Evolutionary conservation across 2,797 vertebrate genomes (phyloP).

Genomic region (Pseudomugil tenellus): DNA sequence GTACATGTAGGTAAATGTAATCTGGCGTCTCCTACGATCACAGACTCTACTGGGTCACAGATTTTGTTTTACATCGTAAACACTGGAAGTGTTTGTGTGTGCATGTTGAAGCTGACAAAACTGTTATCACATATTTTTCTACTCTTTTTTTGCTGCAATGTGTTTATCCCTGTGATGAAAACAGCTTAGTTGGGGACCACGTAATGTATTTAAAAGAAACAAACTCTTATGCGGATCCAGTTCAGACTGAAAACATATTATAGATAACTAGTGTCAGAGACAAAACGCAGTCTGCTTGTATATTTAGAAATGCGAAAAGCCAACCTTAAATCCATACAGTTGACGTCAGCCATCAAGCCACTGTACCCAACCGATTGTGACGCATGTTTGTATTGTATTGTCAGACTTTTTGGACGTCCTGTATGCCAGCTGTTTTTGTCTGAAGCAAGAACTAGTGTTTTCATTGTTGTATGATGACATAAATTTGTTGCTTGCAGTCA

Average conservation of each 20-base stretch:
- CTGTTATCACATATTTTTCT: conserved; percentile 70
- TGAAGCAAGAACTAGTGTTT: conserved; percentile 75
- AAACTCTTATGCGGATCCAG: conserved; percentile 55
- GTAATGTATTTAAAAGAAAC: conserved; percentile 55
- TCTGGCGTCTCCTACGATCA: too few species aligned
- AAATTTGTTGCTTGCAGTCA: conserved; percentile 80
- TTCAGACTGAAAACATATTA: conserved; percentile 32
- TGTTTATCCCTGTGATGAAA: conserved; percentile 67
- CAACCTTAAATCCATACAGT: conserved; percentile 33
- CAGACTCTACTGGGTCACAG: too few species aligned
- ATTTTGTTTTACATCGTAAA: too few species aligned
- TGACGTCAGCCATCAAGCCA: conserved; percentile 39
- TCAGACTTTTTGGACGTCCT: conserved; percentile 77
- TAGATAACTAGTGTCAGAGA: conserved; percentile 32
- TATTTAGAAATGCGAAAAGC: conserved; percentile 30
- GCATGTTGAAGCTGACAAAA: conserved; percentile 41
- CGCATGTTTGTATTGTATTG: conserved; percentile 81
- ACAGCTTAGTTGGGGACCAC: conserved; percentile 63
- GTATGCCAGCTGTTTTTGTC: conserved; percentile 78
- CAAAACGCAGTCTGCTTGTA: conserved; percentile 26
- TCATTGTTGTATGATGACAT: conserved; percentile 78
- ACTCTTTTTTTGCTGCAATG: conserved; percentile 58
- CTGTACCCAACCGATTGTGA: conserved; percentile 68
- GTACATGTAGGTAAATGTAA: too few species aligned
- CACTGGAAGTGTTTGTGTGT: conserved; percentile 3